These are phyloP conservation scores for Oophaga sylvatica DNA, from an alignment of 2,797 vertebrate genomes.

Conservation along the genomic window DNA sequence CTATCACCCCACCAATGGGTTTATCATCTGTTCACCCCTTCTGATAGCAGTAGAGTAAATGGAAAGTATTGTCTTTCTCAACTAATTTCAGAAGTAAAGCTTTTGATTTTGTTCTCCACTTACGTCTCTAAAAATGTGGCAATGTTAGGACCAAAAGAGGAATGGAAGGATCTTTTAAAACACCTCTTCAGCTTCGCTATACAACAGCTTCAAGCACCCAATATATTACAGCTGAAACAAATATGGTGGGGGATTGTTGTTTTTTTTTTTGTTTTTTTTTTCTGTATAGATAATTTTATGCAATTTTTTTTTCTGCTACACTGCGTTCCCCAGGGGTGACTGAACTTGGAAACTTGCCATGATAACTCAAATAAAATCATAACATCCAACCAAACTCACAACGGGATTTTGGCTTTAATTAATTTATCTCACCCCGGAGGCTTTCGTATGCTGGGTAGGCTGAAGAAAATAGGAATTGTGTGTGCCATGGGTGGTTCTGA, in stretches of 20 bases:
- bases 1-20: too few relatives aligned
- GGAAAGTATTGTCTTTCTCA: too few relatives aligned
- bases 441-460: constrained; percentile 51
- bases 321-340: constrained; percentile 30
- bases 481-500: constrained; percentile 32
- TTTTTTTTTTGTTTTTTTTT: not conserved
- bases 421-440: constrained; percentile 58
- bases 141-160: too few relatives aligned
- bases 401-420: constrained; percentile 59
- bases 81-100: too few relatives aligned
- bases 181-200: not conserved
- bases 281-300: constrained; percentile 29
- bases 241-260: not conserved
- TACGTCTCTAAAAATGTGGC: too few relatives aligned
- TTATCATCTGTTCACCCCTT: too few relatives aligned
- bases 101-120: too few relatives aligned
- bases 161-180: not conserved
- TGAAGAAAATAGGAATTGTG: constrained; percentile 47
- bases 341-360: constrained; percentile 52
- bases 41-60: too few relatives aligned
- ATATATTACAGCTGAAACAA: not conserved
- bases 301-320: constrained; percentile 26
- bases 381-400: constrained; percentile 52
- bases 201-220: not conserved
- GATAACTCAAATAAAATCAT: constrained; percentile 52